phyloP scores from a whole-genome alignment of 2,113 vertebrate species.

The Noturus placidus region DNA sequence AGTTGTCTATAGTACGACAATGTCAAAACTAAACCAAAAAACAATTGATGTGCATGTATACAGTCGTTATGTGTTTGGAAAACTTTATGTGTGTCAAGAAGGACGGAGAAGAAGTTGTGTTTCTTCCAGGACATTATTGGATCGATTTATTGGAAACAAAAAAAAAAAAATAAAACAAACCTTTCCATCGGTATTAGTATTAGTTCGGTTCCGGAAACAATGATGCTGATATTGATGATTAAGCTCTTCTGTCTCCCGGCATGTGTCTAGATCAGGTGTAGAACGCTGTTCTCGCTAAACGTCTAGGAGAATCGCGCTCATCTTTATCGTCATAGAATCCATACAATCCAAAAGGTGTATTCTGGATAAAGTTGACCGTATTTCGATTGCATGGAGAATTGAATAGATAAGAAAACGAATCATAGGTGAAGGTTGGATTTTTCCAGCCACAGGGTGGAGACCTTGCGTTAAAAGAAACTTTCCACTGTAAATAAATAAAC shows the following conservation, averaged over 20 bases:
- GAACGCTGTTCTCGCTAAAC: not conserved
- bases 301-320: not conserved
- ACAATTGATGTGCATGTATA: not conserved
- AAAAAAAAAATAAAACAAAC: no score
- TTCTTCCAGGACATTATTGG: no score
- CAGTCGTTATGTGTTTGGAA: not conserved
- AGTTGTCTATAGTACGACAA: not conserved
- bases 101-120: not conserved
- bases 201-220: not conserved
- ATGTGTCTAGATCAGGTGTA: not conserved
- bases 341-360: no score
- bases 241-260: not conserved
- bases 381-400: not conserved
- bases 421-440: not conserved
- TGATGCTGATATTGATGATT: not conserved
- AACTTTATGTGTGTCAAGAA: not conserved
- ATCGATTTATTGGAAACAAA: not conserved
- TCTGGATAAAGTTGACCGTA: not conserved
- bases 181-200: no score
- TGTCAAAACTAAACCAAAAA: not conserved
- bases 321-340: not conserved
- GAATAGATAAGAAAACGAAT: not conserved
- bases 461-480: conserved; percentile 47
- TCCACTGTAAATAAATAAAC: not conserved
- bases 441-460: conserved; percentile 51